Conservation (phyloP, 2,888 invertebrate genomes). For the Drosophila cognata region DNA sequence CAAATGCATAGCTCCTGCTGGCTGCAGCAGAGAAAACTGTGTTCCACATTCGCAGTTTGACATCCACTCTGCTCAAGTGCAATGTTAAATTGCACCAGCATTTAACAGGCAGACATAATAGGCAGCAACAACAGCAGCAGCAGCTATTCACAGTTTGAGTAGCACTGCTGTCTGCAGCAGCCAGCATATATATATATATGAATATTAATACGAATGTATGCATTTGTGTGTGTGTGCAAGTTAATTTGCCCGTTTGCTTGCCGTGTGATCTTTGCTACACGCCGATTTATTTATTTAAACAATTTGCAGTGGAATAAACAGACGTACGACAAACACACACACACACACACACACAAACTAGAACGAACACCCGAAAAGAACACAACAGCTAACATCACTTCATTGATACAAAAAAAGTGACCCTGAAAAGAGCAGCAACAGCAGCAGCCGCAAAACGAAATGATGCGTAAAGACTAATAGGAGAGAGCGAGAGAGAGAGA, state of each 20-base stretch:
- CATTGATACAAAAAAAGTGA: constrained; percentile 73
- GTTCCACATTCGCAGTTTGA: neutral
- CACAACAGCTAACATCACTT: constrained; percentile 52
- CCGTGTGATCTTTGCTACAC: constrained; percentile 80
- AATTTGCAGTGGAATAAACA: constrained; percentile 65
- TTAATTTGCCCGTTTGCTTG: constrained; percentile 61
- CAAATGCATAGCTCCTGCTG: neutral
- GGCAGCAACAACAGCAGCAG: neutral
- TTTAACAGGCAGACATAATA: neutral
- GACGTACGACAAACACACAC: constrained; percentile 26
- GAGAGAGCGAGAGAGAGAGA: neutral
- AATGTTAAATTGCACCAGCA: constrained; percentile 15
- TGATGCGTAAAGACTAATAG: constrained; percentile 22
- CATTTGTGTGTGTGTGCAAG: constrained; percentile 28
- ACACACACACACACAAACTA: constrained; percentile 13
- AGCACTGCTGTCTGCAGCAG: constrained; percentile 24
- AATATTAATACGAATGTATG: neutral
- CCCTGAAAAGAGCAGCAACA: constrained; percentile 66
- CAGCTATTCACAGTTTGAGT: constrained; percentile 32
- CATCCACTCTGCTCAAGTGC: neutral
- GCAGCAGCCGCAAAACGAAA: constrained; percentile 22
- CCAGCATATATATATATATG: constrained; percentile 2
- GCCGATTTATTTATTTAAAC: constrained; percentile 73
- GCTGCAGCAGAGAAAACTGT: neutral
- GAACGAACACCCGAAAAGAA: constrained; percentile 25